Evolutionary conservation across 2,113 vertebrate species (phyloP), one percentile per base, ranked within the genome.

Genomic region (Percopsis transmontana): DNA sequence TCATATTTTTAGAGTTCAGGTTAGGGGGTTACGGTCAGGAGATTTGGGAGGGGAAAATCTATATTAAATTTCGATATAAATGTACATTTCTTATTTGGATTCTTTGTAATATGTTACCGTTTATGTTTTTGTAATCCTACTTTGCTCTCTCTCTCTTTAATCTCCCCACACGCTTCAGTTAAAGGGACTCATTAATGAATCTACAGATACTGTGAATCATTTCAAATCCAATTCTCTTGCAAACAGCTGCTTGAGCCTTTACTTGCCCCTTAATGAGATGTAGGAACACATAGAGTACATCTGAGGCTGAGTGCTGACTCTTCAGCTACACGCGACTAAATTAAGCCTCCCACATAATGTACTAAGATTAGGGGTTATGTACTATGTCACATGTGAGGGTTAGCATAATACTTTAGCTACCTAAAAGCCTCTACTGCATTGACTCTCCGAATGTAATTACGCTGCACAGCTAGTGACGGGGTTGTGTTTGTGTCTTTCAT

Each of bases 181-280:
- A 38, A 61, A 61, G 65, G 41, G 14, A 21, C 62, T 79, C 65
- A 80, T 75, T 68, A 62, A 47, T 4, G 40, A 60, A 41, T 39
- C n/a, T 21, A 24, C 50, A 50, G 18, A 50, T 4, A 24, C 63
- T 15, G 19, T 45, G 21, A n/a, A 2, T 2, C 18, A 10, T 52
- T 15, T 23, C 52, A 38, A 60, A 45, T 48, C 1, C 0, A 1
- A 13, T 39, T 51, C 5, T 45, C 51, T 53, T 16, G 1, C 52
- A 44, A 60, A 53, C 62, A 38, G 38, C 33, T 41, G 47, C 27
- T 56, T 53, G 18, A 68, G 21, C 10, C 0, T 47, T 5, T 33
- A 9, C 2, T 57, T 70, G 33, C 42, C 21, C 39, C 1, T 11
- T 54, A 48, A 44, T 58, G 33, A 58, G 8, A 10, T 15, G 1